These are phyloP conservation scores for Diphyllodes magnificus DNA, from an alignment of 2,113 vertebrate genomes.

Conservation along the genomic window DNA sequence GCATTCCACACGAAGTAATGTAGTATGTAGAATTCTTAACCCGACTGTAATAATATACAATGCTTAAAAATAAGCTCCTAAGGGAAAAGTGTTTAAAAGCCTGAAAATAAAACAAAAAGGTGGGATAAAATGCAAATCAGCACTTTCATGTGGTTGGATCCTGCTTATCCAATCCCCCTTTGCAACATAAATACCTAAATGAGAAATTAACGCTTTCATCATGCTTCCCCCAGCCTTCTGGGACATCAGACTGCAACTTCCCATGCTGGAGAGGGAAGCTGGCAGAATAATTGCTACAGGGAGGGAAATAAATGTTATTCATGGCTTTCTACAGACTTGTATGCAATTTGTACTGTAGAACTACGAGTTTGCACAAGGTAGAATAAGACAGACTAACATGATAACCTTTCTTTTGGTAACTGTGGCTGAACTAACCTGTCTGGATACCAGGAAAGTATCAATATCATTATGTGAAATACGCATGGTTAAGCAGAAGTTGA, in stretches of 20 bases:
- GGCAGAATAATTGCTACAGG: not conserved
- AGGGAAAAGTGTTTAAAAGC: not conserved
- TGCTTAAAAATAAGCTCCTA: not conserved
- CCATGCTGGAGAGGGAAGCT: not conserved
- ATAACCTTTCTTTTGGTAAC: not conserved
- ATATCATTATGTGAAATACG: not conserved
- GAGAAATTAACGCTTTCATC: not conserved
- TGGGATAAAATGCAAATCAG: not conserved
- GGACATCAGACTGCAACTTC: not conserved
- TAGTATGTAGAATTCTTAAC: not conserved
- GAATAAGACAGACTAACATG: not conserved
- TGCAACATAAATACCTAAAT: not conserved
- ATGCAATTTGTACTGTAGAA: not conserved
- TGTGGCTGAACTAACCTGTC: not conserved
- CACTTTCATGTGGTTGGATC: not conserved
- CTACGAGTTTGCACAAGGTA: not conserved
- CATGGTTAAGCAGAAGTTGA: not conserved
- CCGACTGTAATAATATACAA: not conserved
- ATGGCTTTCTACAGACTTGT: not conserved
- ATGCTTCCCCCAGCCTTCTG: not conserved
- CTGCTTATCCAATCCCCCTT: not conserved
- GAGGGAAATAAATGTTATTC: not conserved
- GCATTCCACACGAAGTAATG: not conserved
- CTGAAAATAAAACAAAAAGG: not conserved
- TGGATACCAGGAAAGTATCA: not conserved